Evolutionary conservation across 2,113 vertebrate species (phyloP).

Genomic region (Trachemys scripta): DNA sequence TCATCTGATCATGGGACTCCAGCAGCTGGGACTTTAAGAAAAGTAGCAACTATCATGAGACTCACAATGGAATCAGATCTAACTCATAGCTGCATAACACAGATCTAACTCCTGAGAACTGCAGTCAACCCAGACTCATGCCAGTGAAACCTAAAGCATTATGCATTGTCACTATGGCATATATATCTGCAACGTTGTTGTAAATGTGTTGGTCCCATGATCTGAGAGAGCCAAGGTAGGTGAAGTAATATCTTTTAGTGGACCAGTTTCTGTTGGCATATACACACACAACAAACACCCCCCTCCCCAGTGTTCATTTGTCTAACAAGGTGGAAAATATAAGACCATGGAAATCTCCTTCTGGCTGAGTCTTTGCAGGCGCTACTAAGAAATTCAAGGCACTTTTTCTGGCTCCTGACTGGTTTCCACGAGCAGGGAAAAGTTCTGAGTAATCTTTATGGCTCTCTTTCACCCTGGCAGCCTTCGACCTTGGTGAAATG

Average conservation of each 20-base stretch:
- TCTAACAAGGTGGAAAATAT: constrained; percentile 50
- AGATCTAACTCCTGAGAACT: accelerated
- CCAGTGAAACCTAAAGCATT: neutral
- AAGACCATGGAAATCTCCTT: constrained; percentile 57
- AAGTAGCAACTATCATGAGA: neutral
- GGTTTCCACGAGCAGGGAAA: neutral
- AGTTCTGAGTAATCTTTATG: constrained; percentile 3
- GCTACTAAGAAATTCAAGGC: constrained; percentile 1
- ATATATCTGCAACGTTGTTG: neutral
- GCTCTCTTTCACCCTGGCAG: constrained; percentile 47
- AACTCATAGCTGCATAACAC: neutral
- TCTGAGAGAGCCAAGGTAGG: neutral
- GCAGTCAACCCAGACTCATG: neutral
- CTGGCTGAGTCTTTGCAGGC: constrained; percentile 64
- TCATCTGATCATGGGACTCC: neutral
- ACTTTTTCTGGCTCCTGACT: constrained; percentile 24
- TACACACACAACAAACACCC: neutral
- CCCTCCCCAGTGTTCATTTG: neutral
- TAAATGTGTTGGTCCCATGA: neutral
- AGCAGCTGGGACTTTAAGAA: neutral
- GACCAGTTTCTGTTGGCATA: neutral
- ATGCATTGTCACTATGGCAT: constrained; percentile 30
- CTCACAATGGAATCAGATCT: neutral
- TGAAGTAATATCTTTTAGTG: neutral
- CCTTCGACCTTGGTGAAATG: constrained; percentile 55